phyloP scores from a whole-genome alignment of 2,113 vertebrate species.

The Anoplopoma fimbria region DNA sequence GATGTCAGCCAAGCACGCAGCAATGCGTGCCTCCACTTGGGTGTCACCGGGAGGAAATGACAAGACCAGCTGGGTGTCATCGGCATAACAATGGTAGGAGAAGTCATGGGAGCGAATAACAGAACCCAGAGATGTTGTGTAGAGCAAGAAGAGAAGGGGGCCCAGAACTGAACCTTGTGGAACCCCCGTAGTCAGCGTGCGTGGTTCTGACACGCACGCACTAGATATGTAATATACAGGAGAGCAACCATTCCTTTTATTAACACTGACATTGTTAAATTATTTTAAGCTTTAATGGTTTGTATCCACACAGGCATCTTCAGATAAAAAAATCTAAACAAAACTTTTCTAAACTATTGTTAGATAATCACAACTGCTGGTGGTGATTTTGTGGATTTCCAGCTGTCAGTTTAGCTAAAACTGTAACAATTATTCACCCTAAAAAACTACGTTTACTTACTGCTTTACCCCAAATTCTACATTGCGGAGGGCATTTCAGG shows the following conservation, averaged over 20 bases:
- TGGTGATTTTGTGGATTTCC: not conserved
- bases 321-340: not conserved
- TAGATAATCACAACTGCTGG: no score
- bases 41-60: no score
- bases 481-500: not conserved
- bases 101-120: no score
- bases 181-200: no score
- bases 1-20: no score
- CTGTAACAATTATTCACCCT: not conserved
- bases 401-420: not conserved
- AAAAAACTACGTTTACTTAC: not conserved
- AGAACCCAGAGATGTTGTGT: no score
- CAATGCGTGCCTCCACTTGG: no score
- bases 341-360: not conserved
- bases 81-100: no score
- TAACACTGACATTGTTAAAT: not conserved
- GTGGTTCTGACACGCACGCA: no score
- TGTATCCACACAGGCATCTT: not conserved
- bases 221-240: conserved; percentile 1
- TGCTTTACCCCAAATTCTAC: not conserved
- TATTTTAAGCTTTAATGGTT: not conserved
- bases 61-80: no score
- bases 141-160: no score
- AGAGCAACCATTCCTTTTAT: not conserved
- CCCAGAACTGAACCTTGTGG: no score